Conservation (phyloP, 2,113 vertebrate species). For the Xiphias gladius region DNA sequence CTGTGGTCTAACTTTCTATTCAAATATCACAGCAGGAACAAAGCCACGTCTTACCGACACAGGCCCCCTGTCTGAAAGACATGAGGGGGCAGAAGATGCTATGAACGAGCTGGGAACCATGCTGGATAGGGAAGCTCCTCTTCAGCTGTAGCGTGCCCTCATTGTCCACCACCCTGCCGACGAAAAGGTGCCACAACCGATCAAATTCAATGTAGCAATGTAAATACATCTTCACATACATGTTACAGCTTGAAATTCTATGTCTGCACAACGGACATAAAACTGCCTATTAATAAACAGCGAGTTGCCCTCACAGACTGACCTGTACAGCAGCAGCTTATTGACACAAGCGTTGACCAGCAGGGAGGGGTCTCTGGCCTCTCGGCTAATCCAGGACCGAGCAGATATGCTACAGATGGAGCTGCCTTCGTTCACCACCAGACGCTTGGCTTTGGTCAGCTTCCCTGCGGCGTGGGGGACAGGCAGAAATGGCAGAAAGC, state of each 20-base stretch:
- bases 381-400: conserved; percentile 94
- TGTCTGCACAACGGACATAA: not conserved
- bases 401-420: conserved; percentile 93
- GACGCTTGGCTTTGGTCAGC: conserved; percentile 94
- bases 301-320: conserved; percentile 21
- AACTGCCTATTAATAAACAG: conserved; percentile 23
- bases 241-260: not conserved
- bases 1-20: conserved; percentile 43
- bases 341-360: conserved; percentile 93
- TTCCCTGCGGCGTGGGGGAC: conserved; percentile 83
- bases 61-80: conserved; percentile 96
- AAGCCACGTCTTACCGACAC: conserved; percentile 87
- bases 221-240: not conserved
- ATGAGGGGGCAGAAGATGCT: conserved; percentile 97
- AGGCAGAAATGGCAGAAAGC: conserved; percentile 40
- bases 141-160: conserved; percentile 93
- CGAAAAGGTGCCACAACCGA: not conserved
- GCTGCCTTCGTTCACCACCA: conserved; percentile 93
- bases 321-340: conserved; percentile 94
- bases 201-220: not conserved
- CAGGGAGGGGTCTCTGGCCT: conserved; percentile 93
- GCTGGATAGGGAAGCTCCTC: conserved; percentile 92
- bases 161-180: conserved; percentile 91
- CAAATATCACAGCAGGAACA: conserved; percentile 35
- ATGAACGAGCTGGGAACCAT: conserved; percentile 88